Conservation (phyloP, 2,797 vertebrate genomes). For the Cottoperca gobio region DNA sequence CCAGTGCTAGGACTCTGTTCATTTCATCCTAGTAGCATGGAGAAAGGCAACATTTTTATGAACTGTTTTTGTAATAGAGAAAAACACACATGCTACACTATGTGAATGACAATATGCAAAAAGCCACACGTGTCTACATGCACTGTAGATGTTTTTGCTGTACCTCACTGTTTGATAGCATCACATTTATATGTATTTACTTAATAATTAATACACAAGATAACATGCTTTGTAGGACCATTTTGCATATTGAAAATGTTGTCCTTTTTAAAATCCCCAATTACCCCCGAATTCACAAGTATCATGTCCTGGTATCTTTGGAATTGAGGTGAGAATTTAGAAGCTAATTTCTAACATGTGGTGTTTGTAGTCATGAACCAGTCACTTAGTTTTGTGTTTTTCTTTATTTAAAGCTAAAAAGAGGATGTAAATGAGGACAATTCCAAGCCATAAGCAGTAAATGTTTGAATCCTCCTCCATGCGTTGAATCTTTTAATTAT, state of each 20-base stretch:
- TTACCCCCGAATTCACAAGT: not conserved
- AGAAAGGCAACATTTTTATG: conserved; percentile 26
- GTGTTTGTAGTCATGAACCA: too few relatives aligned
- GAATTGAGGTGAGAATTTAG: not conserved
- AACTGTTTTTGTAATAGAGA: conserved; percentile 18
- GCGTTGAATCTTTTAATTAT: not conserved
- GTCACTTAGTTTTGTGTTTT: too few relatives aligned
- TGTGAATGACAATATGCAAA: not conserved
- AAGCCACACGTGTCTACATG: not conserved
- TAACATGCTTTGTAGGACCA: too few relatives aligned
- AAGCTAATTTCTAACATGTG: not conserved
- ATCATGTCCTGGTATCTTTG: not conserved
- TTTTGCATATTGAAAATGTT: too few relatives aligned
- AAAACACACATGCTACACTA: not conserved
- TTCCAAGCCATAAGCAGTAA: not conserved
- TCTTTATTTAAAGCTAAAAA: too few relatives aligned
- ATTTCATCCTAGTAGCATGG: conserved; percentile 27
- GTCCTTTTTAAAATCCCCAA: not conserved
- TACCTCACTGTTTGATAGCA: not conserved
- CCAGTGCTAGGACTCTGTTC: conserved; percentile 34
- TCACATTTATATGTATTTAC: not conserved
- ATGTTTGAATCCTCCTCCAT: not conserved
- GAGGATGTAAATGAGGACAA: too few relatives aligned
- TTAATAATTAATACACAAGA: too few relatives aligned
- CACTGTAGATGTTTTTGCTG: not conserved